A percentile compares a stretch with the other conserved stretches of the same genome.
Conservation (phyloP, 2,797 vertebrate genomes). For the Melanotaenia parkinsoni region DNA sequence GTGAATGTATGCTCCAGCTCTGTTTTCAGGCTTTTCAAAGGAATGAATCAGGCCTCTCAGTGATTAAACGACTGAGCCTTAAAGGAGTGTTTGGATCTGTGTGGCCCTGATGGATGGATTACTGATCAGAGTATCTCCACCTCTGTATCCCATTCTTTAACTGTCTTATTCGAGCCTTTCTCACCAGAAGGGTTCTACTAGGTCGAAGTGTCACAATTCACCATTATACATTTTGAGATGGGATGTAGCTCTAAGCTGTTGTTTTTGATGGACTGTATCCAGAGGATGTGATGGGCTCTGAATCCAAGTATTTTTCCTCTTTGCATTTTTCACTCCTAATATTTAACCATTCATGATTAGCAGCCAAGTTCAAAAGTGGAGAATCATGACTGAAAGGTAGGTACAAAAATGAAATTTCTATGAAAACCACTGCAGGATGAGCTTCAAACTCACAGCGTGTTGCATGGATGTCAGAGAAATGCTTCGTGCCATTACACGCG, state of each 20-base stretch:
- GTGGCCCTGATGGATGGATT: slow-evolving; percentile 15
- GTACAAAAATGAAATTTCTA: neutral
- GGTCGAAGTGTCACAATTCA: neutral
- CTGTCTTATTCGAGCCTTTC: neutral
- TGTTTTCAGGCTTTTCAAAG: slow-evolving; percentile 70
- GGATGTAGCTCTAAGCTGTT: neutral
- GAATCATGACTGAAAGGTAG: neutral
- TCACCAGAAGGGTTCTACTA: neutral
- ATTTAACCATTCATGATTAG: too few species aligned
- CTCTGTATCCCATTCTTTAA: slow-evolving; percentile 7
- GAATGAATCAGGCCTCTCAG: slow-evolving; percentile 68
- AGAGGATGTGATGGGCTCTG: neutral
- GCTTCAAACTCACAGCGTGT: neutral
- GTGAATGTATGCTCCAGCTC: slow-evolving; percentile 57
- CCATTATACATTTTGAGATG: neutral
- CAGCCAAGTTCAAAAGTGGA: neutral
- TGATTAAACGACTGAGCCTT: slow-evolving; percentile 4
- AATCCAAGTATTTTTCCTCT: neutral
- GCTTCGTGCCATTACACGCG: neutral
- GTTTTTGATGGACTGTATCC: neutral
- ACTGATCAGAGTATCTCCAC: slow-evolving; percentile 15
- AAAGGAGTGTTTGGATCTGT: slow-evolving; percentile 16
- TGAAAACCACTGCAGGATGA: neutral
- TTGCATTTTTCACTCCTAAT: neutral
- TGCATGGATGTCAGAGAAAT: neutral